Evolutionary conservation across 1,140 invertebrate genomes (phyloP).

Genomic region (Solenopsis invicta): DNA sequence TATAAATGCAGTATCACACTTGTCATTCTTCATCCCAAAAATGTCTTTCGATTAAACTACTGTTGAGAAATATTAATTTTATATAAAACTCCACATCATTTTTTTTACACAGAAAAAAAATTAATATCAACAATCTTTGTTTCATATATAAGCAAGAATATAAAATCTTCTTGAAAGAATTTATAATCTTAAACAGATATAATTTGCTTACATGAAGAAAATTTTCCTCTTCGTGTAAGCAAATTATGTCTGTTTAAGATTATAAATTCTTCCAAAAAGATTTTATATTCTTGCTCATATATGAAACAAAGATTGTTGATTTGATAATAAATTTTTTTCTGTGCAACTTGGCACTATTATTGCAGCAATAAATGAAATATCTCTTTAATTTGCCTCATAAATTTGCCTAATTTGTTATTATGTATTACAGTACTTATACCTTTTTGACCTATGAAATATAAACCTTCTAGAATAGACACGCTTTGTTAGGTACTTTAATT

Average conservation of each 20-base stretch:
- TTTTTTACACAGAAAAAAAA: too few relatives aligned
- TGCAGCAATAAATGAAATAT: not conserved
- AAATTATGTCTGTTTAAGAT: too few relatives aligned
- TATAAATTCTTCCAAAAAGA: too few relatives aligned
- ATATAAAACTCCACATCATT: not conserved
- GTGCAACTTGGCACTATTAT: not conserved
- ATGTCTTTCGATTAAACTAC: not conserved
- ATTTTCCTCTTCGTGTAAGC: too few relatives aligned
- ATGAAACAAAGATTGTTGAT: too few relatives aligned
- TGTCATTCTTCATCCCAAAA: not conserved
- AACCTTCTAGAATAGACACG: not conserved
- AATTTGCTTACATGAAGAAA: too few relatives aligned
- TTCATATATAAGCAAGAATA: too few relatives aligned
- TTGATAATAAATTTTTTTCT: too few relatives aligned
- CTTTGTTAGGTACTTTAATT: conserved; percentile 12
- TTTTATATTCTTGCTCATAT: too few relatives aligned
- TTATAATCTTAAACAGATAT: too few relatives aligned
- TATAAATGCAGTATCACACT: not conserved
- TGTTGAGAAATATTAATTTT: not conserved
- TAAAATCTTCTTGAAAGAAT: too few relatives aligned
- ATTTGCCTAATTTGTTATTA: not conserved
- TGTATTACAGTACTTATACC: not conserved
- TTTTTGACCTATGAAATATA: not conserved
- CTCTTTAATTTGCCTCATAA: not conserved
- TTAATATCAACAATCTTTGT: too few relatives aligned